Evolutionary conservation across 2,888 invertebrate genomes (phyloP).

Genomic region (Macrosiphum euphorbiae): DNA sequence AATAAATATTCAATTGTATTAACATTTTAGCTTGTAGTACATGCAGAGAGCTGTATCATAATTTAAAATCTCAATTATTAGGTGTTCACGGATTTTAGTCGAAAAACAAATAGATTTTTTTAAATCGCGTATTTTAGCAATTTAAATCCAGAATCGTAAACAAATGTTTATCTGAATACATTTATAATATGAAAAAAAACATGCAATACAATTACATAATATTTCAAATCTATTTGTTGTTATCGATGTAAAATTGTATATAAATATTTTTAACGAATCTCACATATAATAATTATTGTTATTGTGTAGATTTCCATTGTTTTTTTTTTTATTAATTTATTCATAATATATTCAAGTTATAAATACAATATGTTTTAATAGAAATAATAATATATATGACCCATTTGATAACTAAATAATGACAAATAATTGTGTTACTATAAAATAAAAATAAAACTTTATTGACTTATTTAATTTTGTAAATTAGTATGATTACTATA

Average conservation of each 20-base stretch:
- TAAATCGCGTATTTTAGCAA: not conserved
- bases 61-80: slow-evolving; percentile 10
- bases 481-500: not conserved
- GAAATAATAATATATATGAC: too few species aligned
- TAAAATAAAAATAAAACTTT: not conserved
- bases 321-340: not conserved
- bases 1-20: slow-evolving; percentile 16
- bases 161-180: not conserved
- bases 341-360: not conserved
- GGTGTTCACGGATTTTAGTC: not conserved
- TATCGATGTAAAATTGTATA: not conserved
- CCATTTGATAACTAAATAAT: too few species aligned
- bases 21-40: not conserved
- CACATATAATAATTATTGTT: not conserved
- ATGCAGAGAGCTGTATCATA: not conserved
- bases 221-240: not conserved
- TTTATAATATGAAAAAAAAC: not conserved
- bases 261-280: not conserved
- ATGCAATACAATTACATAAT: not conserved
- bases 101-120: not conserved
- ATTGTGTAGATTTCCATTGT: not conserved
- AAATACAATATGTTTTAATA: too few species aligned
- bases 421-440: not conserved
- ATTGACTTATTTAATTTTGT: not conserved
- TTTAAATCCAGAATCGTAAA: not conserved